Percentiles rank a stretch among this genome's conserved stretches.
Evolutionary conservation across 2,113 vertebrate genomes (phyloP).

Genomic region (Perca fluviatilis): DNA sequence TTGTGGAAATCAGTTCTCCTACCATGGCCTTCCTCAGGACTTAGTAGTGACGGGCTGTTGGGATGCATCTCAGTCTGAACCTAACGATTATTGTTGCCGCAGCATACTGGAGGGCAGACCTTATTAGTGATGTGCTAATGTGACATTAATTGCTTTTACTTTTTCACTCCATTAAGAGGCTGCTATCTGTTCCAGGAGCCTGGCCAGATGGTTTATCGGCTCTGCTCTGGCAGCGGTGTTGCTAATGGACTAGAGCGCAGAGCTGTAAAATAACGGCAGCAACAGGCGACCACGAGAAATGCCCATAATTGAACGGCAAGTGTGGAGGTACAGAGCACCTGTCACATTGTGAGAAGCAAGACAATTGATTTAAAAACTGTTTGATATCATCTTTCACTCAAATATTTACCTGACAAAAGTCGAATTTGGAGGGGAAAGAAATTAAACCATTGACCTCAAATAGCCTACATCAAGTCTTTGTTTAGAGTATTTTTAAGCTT

Average conservation of each 20-base stretch:
- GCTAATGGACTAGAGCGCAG: conserved; percentile 76
- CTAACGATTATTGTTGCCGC: conserved; percentile 45
- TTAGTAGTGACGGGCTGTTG: conserved; percentile 15
- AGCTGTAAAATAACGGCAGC: conserved; percentile 73
- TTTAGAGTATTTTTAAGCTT: conserved; percentile 59
- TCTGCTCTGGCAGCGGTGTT: conserved; percentile 56
- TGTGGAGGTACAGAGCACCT: conserved; percentile 54
- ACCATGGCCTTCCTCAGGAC: conserved; percentile 1
- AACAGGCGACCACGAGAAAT: conserved; percentile 60
- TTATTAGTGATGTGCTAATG: conserved; percentile 83
- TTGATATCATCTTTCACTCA: background rate
- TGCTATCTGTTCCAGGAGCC: conserved; percentile 79
- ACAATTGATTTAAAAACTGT: conserved; percentile 3
- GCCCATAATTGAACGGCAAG: conserved; percentile 57
- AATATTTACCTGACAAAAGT: background rate
- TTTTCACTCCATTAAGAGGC: conserved; percentile 84
- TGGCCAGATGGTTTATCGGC: conserved; percentile 82
- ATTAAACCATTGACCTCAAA: conserved; percentile 46
- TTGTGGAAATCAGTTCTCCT: conserved; percentile 14
- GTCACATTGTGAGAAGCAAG: conserved; percentile 36
- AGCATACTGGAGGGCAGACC: conserved; percentile 69
- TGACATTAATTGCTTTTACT: conserved; percentile 85
- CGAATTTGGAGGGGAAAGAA: background rate
- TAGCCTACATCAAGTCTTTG: conserved; percentile 1
- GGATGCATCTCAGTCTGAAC: conserved; percentile 50